Base-by-base conservation (phyloP, 2,888 invertebrate genomes). In the Dicyrtoma fusca region DNA sequence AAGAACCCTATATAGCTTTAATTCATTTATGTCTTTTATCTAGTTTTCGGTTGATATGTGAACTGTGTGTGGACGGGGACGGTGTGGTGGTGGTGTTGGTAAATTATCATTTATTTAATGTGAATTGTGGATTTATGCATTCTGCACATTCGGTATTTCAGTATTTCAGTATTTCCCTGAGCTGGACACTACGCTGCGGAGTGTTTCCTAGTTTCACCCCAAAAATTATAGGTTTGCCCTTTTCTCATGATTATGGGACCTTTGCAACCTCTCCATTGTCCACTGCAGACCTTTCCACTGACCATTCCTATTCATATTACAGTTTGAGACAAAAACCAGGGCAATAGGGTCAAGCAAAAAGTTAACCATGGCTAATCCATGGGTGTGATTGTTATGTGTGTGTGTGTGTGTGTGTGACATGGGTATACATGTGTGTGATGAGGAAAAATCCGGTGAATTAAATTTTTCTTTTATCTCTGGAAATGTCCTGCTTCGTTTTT, bases 331-430 rank as follows among this genome's bases (percentile, higher is more conserved):
- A 68, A 68, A 68, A 68, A 55, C 42, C 26, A 45, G 66, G 66
- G 19, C 66, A 68, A 42, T 55, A 68, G 66, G 66, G 66, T 68
- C 66, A 68, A 68, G 66, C 55, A 68, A 68, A 68, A 68, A 68
- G 66, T 68, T 68, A 19, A 47, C 34, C 26, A 51, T 51, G 66
- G 44, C 44, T 44, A 57, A 53, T 65, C 53, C 34, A 51, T 65
- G 65, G 65, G 51, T 65, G 53, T 65, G 65, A 65, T 65, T 65
- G 49, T 65, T 55, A 55, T 25, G 13, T 8, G 23, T 21, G 21
- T n/a, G n/a, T 51, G 21, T n/a, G n/a, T n/a, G 51, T 51, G n/a
- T 51, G 21, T n/a, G n/a, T n/a, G n/a, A n/a, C n/a, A n/a, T n/a
- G n/a, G n/a, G n/a, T 51, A n/a, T n/a, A 51, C 11, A n/a, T 51